Evolutionary conservation across 1,140 invertebrate species (phyloP), one percentile per base, ranked within the genome.

Genomic region (Drosophila tristis): DNA sequence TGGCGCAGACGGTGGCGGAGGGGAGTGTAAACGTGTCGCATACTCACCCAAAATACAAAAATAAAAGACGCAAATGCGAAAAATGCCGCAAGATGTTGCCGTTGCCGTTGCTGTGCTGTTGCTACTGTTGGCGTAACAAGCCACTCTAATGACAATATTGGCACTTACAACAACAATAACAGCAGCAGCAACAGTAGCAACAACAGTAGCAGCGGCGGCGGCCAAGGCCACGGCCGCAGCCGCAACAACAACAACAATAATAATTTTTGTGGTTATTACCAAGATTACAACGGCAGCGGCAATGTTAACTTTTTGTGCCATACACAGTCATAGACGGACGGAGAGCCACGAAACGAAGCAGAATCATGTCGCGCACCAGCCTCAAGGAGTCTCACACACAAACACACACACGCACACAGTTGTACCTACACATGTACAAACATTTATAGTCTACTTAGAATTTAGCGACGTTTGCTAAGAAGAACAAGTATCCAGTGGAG

Each of bases 111-210:
- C 26, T 31, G 64, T 39, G 15, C 26, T 31, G 64, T 47, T 64
- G 71, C 60, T 78, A 80, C 75, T 86, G 89, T 78, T 76, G 87
- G 78, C 76, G 84, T 89, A 87, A 87, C 84, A 87, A 87, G 79
- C 84, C 75, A 87, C 84, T 87, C 84, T 89, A 87, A 87, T 87
- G 84, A 87, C 84, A 87, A 87, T 87, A 87, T 87, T 87, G 84
- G 84, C 84, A 87, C 84, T 87, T 87, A 84, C 84, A 87, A 89
- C 74, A 78, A 78, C 72, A 87, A 67, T 75, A 76, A 76, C 65
- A 87, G 70, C 75, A 70, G 56, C 78, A 80, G 63, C 64, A n/a
- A n/a, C n/a, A n/a, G n/a, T n/a, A 49, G n/a, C 62, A 74, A 43
- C 23, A 63, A 26, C 67, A 57, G 43, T 47, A 39, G 11, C 47